Conservation (phyloP, 2,113 vertebrate species). For the Dipodomys stephensi region DNA sequence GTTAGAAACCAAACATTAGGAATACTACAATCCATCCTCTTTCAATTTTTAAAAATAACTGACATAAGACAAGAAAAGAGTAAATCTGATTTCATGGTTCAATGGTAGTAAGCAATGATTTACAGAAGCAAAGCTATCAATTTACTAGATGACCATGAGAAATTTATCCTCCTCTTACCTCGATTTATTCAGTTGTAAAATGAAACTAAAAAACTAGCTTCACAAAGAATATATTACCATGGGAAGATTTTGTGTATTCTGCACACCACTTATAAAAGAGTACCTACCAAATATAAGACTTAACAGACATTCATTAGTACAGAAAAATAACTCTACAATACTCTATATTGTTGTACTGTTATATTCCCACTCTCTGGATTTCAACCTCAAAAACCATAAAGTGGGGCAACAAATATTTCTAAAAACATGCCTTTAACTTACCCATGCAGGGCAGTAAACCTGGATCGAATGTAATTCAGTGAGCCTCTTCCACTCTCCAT, state of each 20-base stretch:
- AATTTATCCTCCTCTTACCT: not conserved
- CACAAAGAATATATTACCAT: not conserved
- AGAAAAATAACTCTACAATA: not conserved
- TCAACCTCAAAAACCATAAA: not conserved
- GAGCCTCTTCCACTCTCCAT: too few species aligned
- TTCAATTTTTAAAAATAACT: conserved; percentile 52
- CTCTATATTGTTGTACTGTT: not conserved
- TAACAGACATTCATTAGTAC: not conserved
- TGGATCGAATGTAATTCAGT: too few species aligned
- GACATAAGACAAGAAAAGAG: not conserved
- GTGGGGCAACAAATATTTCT: too few species aligned
- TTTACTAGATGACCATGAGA: not conserved
- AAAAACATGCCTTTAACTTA: too few species aligned
- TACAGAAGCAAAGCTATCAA: not conserved
- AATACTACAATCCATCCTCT: not conserved
- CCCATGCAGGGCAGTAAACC: too few species aligned
- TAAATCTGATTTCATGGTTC: conserved; percentile 19
- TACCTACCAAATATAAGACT: conserved; percentile 6
- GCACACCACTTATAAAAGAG: conserved; percentile 13
- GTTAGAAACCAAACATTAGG: conserved; percentile 38
- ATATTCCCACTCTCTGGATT: conserved; percentile 1
- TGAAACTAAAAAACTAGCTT: conserved; percentile 32
- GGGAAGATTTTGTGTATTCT: conserved; percentile 4
- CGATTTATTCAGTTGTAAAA: conserved; percentile 12
- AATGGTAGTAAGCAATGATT: not conserved